Percentiles rank a stretch among this genome's conserved stretches.
phyloP scores from a whole-genome alignment of 2,888 invertebrate species.

The Bombyx huttoni region DNA sequence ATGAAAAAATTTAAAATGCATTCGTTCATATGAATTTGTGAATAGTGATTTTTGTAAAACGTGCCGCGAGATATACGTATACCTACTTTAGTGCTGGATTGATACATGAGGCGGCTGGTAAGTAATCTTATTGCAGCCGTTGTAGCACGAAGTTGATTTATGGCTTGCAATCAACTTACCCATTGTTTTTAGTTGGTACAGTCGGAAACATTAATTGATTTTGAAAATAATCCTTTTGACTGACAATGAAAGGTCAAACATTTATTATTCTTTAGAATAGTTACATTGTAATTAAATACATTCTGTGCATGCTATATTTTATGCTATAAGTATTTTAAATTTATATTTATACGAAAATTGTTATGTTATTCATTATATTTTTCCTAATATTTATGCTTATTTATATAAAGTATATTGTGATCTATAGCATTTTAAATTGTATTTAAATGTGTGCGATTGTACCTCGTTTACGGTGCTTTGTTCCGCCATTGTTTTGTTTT shows the following conservation, averaged over 20 bases:
- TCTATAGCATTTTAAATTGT: not conserved
- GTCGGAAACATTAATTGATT: not conserved
- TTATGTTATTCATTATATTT: too few relatives aligned
- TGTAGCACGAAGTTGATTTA: conserved; percentile 2
- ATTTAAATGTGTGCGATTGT: not conserved
- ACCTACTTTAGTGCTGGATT: not conserved
- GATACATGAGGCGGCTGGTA: not conserved
- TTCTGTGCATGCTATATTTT: too few relatives aligned
- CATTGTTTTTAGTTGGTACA: conserved; percentile 1
- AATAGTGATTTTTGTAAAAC: too few relatives aligned
- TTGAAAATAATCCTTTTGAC: not conserved
- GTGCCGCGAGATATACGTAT: too few relatives aligned
- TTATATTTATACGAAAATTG: too few relatives aligned
- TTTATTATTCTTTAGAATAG: too few relatives aligned
- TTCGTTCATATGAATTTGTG: too few relatives aligned
- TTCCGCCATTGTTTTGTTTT: conserved; percentile 17
- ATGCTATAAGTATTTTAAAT: too few relatives aligned
- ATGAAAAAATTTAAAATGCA: too few relatives aligned
- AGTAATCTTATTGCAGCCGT: not conserved
- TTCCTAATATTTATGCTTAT: not conserved
- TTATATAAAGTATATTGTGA: not conserved
- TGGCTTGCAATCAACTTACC: conserved; percentile 1
- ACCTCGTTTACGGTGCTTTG: conserved; percentile 15
- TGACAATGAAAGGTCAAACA: too few relatives aligned
- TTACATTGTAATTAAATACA: too few relatives aligned